Base-by-base conservation (phyloP, 2,888 invertebrate genomes). In the Eurytoma adleriae region DNA sequence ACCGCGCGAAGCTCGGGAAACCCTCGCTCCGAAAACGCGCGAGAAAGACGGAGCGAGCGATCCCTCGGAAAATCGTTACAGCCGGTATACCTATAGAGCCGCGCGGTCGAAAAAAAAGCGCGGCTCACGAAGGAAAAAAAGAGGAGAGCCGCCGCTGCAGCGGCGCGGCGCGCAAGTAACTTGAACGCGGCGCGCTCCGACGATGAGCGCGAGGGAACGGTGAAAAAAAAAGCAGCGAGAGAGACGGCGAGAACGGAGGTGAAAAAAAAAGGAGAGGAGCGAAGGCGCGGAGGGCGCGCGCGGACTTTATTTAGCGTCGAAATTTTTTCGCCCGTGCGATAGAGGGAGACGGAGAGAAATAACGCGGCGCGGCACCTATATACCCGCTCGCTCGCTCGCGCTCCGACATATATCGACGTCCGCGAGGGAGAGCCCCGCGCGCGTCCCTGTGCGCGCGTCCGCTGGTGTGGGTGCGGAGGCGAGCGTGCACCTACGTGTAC, bases 281-380 rank as follows among this genome's bases (percentile, higher is more conserved):
- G 52, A 68, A 14, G 14, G 27, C 27, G 66, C 27, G n/a, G 62
- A 48, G 50, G 18, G 64, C 52, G 67, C 48, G 57, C 20, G 30
- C 56, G 75, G 75, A 78, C 78, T 78, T 78, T 81, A 78, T 81
- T 81, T 78, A 78, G 78, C 81, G 75, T 78, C 66, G 75, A 81
- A 81, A 75, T 78, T 78, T 81, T 81, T 75, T 78, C 69, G 74
- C 61, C 54, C 69, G 20, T 57, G 67, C 71, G 54, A 69, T 61
- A 59, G 50, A 48, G 61, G 52, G 77, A 69, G 69, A 18, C 61
- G 13, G 56, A 76, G 56, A 64, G 18, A 73, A 73, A 66, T 66
- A 73, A 66, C 73, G 18, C 10, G n/a, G 64, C 40, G 40, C 5
- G 12, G 48, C 48, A 54, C 40, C 40, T 40, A 40, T 40, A 40